These are phyloP conservation scores for Thermophis baileyi DNA, from an alignment of 2,113 vertebrate genomes.

Conservation along the genomic window DNA sequence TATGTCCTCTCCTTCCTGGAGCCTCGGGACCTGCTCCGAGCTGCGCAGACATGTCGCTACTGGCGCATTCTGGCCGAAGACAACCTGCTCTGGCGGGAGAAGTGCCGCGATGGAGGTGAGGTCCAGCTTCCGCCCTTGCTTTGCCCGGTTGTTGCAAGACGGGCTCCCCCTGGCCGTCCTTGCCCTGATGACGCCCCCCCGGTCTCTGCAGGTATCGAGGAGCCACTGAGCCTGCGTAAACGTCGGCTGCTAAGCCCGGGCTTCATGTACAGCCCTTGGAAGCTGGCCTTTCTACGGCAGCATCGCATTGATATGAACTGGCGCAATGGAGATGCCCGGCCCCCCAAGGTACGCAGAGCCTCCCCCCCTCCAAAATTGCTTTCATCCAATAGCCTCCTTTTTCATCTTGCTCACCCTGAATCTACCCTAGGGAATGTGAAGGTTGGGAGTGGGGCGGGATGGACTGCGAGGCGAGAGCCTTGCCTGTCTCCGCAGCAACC, in stretches of 20 bases:
- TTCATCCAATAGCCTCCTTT: neutral
- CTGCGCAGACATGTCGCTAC: conserved; percentile 58
- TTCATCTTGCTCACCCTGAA: neutral
- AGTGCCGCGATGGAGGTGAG: conserved; percentile 62
- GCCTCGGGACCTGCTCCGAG: conserved; percentile 61
- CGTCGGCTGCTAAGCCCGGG: conserved; percentile 56
- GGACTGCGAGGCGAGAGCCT: neutral
- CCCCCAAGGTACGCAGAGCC: conserved; percentile 55
- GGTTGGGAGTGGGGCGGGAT: neutral
- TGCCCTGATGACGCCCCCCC: accelerated
- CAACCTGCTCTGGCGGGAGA: conserved; percentile 67
- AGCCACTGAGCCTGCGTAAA: conserved; percentile 57
- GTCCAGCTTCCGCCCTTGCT: neutral
- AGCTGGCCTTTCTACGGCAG: conserved; percentile 62
- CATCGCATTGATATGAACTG: conserved; percentile 65
- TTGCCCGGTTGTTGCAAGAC: neutral
- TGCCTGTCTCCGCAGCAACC: neutral
- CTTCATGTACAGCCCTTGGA: conserved; percentile 70
- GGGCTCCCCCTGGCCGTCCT: neutral
- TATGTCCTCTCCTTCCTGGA: conserved; percentile 56
- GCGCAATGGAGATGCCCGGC: conserved; percentile 58
- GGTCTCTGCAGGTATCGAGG: conserved; percentile 52
- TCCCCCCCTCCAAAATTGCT: no score
- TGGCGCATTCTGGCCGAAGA: conserved; percentile 59
- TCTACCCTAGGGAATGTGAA: neutral